phyloP scores from a whole-genome alignment of 2,113 vertebrate species.

The Albula glossodonta region DNA sequence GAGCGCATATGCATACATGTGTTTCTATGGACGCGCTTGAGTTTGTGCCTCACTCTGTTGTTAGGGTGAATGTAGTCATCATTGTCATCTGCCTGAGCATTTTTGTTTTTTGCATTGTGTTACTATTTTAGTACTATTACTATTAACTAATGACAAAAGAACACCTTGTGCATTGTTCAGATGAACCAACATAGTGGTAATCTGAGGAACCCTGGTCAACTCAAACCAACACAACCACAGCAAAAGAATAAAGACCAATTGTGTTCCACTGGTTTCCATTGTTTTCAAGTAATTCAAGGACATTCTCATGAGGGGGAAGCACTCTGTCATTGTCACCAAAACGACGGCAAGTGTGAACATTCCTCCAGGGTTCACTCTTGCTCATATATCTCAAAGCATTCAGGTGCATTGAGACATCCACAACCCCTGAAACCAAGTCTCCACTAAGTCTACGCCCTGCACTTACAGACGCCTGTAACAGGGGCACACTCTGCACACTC shows the following conservation, averaged over 20 bases:
- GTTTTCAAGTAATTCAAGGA: too few species aligned
- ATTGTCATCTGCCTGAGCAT: constrained; percentile 77
- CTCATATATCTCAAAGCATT: neutral
- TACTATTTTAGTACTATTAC: too few species aligned
- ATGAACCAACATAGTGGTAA: neutral
- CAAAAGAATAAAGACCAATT: neutral
- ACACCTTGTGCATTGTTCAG: neutral
- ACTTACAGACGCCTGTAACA: neutral
- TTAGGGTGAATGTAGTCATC: too few species aligned
- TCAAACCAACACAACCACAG: neutral
- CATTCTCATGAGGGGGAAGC: neutral
- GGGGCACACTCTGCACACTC: neutral
- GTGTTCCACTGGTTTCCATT: neutral
- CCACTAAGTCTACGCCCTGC: neutral
- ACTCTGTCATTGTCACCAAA: neutral
- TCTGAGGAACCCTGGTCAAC: neutral
- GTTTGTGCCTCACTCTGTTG: too few species aligned
- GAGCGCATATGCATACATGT: neutral
- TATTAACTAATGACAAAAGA: neutral
- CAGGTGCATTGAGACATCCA: neutral
- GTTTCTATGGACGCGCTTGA: too few species aligned
- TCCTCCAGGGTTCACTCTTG: neutral
- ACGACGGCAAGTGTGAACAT: neutral
- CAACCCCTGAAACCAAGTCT: neutral
- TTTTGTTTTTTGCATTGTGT: too few species aligned